A percentile compares a stretch with the other conserved stretches of the same genome.
Evolutionary conservation across 1,140 invertebrate species (phyloP).

Genomic region (Idris sp.): DNA sequence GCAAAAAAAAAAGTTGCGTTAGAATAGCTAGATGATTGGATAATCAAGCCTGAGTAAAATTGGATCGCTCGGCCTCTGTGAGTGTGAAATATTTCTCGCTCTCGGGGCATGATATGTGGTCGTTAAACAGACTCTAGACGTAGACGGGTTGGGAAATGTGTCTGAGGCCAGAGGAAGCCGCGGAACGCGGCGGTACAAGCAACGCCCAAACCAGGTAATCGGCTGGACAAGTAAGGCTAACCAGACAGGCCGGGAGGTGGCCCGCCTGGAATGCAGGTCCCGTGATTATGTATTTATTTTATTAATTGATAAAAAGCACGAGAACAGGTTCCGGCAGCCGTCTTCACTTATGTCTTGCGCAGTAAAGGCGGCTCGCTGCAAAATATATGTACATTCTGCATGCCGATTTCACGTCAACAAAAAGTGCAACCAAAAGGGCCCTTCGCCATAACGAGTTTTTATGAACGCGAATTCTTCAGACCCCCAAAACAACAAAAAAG

Average conservation of each 20-base stretch:
- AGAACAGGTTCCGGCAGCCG: conserved; percentile 69
- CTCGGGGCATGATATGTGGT: no score
- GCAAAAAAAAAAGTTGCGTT: no score
- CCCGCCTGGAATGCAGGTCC: no score
- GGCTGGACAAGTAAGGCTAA: no score
- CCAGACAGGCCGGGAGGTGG: background rate
- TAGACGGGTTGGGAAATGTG: no score
- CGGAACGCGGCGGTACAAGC: conserved; percentile 47
- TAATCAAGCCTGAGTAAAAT: no score
- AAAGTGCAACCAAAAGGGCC: conserved; percentile 20
- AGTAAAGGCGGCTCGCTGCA: conserved; percentile 33
- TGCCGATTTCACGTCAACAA: conserved; percentile 28
- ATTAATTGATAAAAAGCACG: conserved; percentile 72
- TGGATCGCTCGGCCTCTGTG: no score
- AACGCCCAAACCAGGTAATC: conserved; percentile 64
- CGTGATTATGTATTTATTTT: conserved; percentile 74
- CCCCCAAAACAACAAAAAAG: no score
- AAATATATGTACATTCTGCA: conserved; percentile 17
- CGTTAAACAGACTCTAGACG: no score
- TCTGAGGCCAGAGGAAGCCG: no score
- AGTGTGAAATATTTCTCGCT: no score
- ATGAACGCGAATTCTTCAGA: conserved; percentile 33
- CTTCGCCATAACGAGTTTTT: conserved; percentile 27
- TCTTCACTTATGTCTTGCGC: conserved; percentile 49
- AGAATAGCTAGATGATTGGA: no score